Conservation (phyloP, 2,797 vertebrate genomes). For the Thunnus albacares region DNA sequence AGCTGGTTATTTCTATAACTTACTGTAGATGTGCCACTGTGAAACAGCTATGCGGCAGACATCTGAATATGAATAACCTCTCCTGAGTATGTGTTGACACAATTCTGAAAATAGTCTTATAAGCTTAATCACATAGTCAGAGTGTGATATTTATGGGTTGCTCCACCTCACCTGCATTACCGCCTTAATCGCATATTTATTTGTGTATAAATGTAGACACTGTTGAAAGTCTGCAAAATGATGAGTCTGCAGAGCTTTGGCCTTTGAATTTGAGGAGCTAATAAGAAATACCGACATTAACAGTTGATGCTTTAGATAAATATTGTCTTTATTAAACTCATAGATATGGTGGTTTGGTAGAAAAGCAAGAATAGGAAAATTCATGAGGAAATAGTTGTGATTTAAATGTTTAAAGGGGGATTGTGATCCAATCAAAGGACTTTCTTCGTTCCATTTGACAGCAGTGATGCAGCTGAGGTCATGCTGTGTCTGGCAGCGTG, state of each 20-base stretch:
- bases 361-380: background rate
- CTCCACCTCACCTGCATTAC: background rate
- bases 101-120: background rate
- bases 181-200: slow-evolving; percentile 13
- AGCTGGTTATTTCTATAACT: slow-evolving; percentile 20
- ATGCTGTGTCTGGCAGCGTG: background rate
- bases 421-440: slow-evolving; percentile 5
- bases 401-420: background rate
- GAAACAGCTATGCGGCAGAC: slow-evolving; percentile 9
- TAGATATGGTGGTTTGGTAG: background rate
- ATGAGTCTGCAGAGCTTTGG: background rate
- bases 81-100: background rate
- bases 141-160: slow-evolving; percentile 9
- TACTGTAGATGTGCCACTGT: slow-evolving; percentile 8
- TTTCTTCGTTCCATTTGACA: slow-evolving; percentile 15
- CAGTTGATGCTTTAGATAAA: background rate
- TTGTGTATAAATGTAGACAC: slow-evolving; percentile 1
- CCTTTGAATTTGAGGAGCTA: slow-evolving; percentile 12
- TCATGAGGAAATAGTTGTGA: background rate
- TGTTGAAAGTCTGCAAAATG: slow-evolving; percentile 1
- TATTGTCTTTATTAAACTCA: background rate
- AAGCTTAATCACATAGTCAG: slow-evolving; percentile 2
- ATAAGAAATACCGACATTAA: slow-evolving; percentile 1
- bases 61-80: slow-evolving; percentile 33
- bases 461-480: background rate